A percentile compares a stretch with the other conserved stretches of the same genome.
Conservation (phyloP, 1,140 invertebrate genomes). For the Kradibia gibbosae region DNA sequence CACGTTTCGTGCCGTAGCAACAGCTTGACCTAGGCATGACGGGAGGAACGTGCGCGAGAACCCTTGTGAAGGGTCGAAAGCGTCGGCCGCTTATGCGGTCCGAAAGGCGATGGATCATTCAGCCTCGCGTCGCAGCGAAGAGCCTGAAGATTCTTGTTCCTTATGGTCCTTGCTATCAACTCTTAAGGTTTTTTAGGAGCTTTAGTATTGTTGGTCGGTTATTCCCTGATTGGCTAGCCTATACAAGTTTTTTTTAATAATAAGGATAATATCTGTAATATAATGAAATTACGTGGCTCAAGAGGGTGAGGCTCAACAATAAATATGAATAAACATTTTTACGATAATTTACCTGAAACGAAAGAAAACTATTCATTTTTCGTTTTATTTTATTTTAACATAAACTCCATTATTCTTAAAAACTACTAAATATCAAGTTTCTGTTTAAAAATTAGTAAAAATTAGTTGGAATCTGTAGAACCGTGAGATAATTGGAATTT, state of each 20-base stretch:
- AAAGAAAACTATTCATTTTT: not conserved
- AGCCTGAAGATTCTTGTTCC: not conserved
- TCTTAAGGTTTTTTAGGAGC: not conserved
- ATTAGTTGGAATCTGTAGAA: too few species aligned
- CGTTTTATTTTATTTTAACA: too few species aligned
- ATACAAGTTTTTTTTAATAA: not conserved
- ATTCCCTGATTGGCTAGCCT: not conserved
- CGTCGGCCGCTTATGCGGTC: not conserved
- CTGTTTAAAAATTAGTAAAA: too few species aligned
- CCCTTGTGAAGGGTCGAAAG: not conserved
- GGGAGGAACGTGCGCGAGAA: not conserved
- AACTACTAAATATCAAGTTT: too few species aligned
- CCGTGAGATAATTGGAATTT: too few species aligned
- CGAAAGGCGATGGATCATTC: constrained; percentile 31
- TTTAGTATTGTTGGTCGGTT: not conserved
- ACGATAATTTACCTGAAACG: constrained; percentile 18
- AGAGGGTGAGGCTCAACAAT: too few species aligned
- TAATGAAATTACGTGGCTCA: too few species aligned
- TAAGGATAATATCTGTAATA: not conserved
- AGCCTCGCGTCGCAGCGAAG: not conserved
- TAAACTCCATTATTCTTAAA: too few species aligned
- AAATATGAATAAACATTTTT: too few species aligned
- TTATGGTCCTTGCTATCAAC: not conserved
- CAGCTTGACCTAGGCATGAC: constrained; percentile 32
- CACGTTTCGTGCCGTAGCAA: constrained; percentile 27